Base-by-base conservation (phyloP, 2,888 invertebrate genomes). In the Nomada hirtipes region DNA sequence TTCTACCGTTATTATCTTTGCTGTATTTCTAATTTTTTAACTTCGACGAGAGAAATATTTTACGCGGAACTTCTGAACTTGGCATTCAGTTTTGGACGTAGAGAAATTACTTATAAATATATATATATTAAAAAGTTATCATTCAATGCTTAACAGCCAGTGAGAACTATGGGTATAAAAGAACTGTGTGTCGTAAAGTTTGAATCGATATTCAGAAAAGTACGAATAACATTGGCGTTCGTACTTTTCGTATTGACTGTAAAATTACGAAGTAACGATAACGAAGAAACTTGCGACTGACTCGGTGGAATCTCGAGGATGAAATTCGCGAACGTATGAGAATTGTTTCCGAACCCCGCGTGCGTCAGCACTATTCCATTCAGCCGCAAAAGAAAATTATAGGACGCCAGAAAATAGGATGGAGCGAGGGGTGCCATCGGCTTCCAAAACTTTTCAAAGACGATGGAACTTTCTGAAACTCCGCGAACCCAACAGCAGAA, bases 391-490 rank as follows among this genome's bases (percentile, higher is more conserved):
- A 60, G 55, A 44, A 57, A 68, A 86, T 86, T 79, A 86, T 78
- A 82, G 78, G 77, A 78, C 79, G 73, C 76, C 76, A 59, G 81
- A 78, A 87, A 83, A 85, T 73, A 61, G 47, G 53, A 29, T 50
- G 63, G 60, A 63, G 60, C 63, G 68, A 71, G 29, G 73, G 71
- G 47, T 2, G 7, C 59, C 53, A 71, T 76, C 67, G 78, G 78
- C 68, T 57, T 13, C 36, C n/a, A 60, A 59, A 87, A 86, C 65
- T 87, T 85, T 72, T 59, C 59, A 67, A 77, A 77, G 76, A 61
- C 64, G 65, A 73, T 65, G 76, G 64, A 68, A 76, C 70, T 82
- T 73, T 26, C 47, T 42, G 60, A 50, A 84, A 78, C 76, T 73
- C 7, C 13, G 0, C n/a, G 7, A 13, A 7, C 20, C n/a, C 10